phyloP scores from a whole-genome alignment of 2,797 vertebrate genomes.

The Chiropotes sagulatus region DNA sequence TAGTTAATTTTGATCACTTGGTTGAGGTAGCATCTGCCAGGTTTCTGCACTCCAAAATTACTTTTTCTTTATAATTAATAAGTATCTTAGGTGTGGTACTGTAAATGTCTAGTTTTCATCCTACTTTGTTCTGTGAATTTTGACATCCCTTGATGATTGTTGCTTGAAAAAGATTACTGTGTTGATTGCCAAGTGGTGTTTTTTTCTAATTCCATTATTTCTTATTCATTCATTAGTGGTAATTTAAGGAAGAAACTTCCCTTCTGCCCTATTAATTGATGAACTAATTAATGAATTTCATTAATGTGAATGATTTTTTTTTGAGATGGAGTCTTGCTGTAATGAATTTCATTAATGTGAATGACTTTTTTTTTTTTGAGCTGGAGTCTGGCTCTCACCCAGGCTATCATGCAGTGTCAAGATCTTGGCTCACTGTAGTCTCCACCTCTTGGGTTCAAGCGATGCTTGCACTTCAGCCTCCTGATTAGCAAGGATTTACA shows the following conservation, averaged over 20 bases:
- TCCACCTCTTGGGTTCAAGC: too few species aligned
- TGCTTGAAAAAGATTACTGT: not conserved
- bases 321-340: not conserved
- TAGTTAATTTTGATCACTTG: not conserved
- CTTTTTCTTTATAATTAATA: not conserved
- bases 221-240: not conserved
- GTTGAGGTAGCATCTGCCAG: not conserved
- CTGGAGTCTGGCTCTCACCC: not conserved
- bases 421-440: too few species aligned
- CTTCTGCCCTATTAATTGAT: not conserved
- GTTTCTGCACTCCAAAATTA: not conserved
- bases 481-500: too few species aligned
- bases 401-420: too few species aligned
- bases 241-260: not conserved
- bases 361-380: not conserved
- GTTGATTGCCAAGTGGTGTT: not conserved
- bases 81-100: not conserved
- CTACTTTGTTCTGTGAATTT: not conserved
- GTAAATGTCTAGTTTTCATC: not conserved
- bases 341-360: not conserved
- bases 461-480: too few species aligned
- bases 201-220: not conserved
- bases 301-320: not conserved
- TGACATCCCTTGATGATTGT: not conserved
- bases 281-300: not conserved